These are phyloP conservation scores for Arremon brunneinucha DNA, from an alignment of 2,797 vertebrate genomes.

Conservation along the genomic window DNA sequence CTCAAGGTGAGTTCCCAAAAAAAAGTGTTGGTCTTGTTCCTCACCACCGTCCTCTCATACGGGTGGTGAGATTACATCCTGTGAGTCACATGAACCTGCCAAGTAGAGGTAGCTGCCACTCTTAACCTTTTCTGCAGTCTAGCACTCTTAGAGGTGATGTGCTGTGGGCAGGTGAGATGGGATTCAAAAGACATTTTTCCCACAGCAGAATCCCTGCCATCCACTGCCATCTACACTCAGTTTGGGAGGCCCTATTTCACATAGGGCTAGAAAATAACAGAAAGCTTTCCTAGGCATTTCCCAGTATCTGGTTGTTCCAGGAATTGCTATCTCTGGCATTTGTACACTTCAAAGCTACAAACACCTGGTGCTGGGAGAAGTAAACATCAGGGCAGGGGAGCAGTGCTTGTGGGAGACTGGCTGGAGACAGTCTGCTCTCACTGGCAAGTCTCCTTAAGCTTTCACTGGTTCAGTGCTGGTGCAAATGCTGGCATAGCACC, in stretches of 20 bases:
- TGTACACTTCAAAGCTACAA: not conserved
- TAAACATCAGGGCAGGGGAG: not conserved
- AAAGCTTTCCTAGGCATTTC: not conserved
- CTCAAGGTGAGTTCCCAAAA: slow-evolving; percentile 83
- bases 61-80: not conserved
- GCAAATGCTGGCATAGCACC: not conserved
- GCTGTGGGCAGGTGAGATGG: not conserved
- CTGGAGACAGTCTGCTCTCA: not conserved
- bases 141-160: not conserved
- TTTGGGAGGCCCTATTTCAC: not conserved
- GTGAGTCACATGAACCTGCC: not conserved
- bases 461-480: not conserved
- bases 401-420: not conserved
- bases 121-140: not conserved
- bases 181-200: not conserved
- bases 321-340: not conserved
- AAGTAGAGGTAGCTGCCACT: not conserved
- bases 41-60: accelerated
- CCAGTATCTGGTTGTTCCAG: not conserved
- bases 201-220: not conserved
- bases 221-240: not conserved
- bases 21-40: not conserved
- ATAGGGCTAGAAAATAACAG: not conserved
- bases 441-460: not conserved
- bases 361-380: not conserved